Evolutionary conservation across 2,113 vertebrate genomes (phyloP), one percentile per base, ranked within the genome.

Genomic region (Podarcis cretensis): DNA sequence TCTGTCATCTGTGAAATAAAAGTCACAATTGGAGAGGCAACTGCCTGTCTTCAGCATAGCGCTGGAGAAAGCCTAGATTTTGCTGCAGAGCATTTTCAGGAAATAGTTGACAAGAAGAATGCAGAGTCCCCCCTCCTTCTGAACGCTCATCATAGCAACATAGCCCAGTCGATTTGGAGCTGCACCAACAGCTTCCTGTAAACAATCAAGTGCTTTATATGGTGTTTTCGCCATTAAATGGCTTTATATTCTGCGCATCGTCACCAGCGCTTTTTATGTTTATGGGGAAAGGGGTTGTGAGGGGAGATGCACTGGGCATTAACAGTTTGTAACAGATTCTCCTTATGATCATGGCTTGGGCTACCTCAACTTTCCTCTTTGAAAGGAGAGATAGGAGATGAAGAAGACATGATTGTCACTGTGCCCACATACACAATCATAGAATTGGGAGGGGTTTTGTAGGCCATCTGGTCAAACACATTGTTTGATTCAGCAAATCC

Each of bases 31-130:
- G 65, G 32, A 63, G 48, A 79, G 84, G 85, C 75, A 93, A 92
- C 87, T 86, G 48, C 91, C 81, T 85, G 74, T 86, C 87, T 93
- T 88, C 76, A 84, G 69, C 1, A 3, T 32, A 14, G 65, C 8
- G 40, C 3, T 2, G 25, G 57, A 27, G 16, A 57, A 79, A 77
- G 73, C 32, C 40, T 35, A 5, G 25, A 32, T 48, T 73, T 59
- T 23, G 12, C 30, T 10, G 12, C 65, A 30, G 32, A 79, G 90
- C 92, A 93, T 94, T 96, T 90, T 82, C 96, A 97, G 97, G 97
- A 97, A 98, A 97, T 97, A 93, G 95, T 95, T 96, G 96, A 97
- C 95, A 96, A 71, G 54, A 96, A 94, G 97, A 98, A 97, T 97
- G 96, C 95, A 91, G 93, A 25, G 16, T 21, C 94, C 94, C 93